Conservation (phyloP, 2,888 invertebrate genomes). For the Oligia fasciuncula region DNA sequence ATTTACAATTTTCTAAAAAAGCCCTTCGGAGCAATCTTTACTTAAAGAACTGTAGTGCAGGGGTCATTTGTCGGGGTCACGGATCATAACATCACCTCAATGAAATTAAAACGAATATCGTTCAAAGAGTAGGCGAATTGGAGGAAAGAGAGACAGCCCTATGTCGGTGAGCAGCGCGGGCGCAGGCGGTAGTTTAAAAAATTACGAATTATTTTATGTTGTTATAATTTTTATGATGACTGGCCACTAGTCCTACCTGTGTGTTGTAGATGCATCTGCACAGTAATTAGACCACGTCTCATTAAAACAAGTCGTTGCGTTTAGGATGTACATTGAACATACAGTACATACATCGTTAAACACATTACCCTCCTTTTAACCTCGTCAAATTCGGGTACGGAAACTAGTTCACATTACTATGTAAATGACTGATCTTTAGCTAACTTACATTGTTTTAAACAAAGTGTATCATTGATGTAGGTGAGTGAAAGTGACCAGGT, state of each 20-base stretch:
- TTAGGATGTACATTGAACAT: neutral
- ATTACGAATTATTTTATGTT: too few relatives aligned
- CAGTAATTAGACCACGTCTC: neutral
- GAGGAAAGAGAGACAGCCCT: too few relatives aligned
- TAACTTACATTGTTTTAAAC: constrained; percentile 58
- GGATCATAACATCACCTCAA: neutral
- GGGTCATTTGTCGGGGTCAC: neutral
- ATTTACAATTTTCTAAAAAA: too few relatives aligned
- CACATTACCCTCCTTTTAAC: constrained; percentile 17
- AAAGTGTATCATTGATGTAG: constrained; percentile 54
- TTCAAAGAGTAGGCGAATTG: neutral
- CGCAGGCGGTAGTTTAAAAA: too few relatives aligned
- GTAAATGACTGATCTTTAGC: constrained; percentile 14
- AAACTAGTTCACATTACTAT: constrained; percentile 18
- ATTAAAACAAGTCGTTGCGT: constrained; percentile 3
- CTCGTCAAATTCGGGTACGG: neutral
- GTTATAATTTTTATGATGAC: neutral
- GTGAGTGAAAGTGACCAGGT: constrained; percentile 58
- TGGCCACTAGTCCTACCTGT: neutral
- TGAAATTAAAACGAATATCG: neutral
- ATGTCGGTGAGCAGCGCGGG: too few relatives aligned
- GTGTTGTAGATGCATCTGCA: neutral
- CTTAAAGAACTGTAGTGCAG: too few relatives aligned
- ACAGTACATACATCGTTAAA: constrained; percentile 4
- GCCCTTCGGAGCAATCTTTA: too few relatives aligned